Evolutionary conservation across 2,113 vertebrate genomes (phyloP).

Genomic region (Saguinus midas): DNA sequence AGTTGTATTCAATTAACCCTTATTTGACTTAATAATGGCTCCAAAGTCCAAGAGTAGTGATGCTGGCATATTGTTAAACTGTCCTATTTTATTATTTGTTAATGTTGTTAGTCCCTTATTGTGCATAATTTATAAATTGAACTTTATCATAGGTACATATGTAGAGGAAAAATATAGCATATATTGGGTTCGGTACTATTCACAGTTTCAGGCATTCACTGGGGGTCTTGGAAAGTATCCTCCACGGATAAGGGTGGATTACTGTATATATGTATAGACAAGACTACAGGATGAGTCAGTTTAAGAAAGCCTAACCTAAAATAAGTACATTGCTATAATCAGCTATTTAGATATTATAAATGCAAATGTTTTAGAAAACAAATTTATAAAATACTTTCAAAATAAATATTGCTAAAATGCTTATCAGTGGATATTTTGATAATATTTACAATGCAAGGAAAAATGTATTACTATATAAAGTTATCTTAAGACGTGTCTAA

Average conservation of each 20-base stretch:
- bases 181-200: background rate
- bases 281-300: background rate
- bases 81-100: background rate
- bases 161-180: background rate
- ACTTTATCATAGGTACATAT: background rate
- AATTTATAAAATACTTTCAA: background rate
- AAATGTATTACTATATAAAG: background rate
- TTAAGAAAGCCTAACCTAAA: background rate
- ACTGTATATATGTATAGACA: background rate
- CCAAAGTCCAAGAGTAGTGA: background rate
- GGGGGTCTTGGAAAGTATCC: background rate
- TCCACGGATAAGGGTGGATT: background rate
- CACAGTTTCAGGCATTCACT: background rate
- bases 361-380: background rate
- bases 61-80: background rate
- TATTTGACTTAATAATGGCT: background rate
- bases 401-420: background rate
- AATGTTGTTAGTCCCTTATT: background rate
- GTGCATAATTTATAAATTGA: background rate
- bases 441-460: background rate
- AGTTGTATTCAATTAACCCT: background rate
- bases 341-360: background rate
- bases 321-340: background rate
- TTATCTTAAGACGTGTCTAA: background rate
- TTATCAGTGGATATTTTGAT: background rate